Percentiles rank a stretch among this genome's conserved stretches.
Conservation (phyloP, 2,797 vertebrate species). For the Propithecus deckenii region DNA sequence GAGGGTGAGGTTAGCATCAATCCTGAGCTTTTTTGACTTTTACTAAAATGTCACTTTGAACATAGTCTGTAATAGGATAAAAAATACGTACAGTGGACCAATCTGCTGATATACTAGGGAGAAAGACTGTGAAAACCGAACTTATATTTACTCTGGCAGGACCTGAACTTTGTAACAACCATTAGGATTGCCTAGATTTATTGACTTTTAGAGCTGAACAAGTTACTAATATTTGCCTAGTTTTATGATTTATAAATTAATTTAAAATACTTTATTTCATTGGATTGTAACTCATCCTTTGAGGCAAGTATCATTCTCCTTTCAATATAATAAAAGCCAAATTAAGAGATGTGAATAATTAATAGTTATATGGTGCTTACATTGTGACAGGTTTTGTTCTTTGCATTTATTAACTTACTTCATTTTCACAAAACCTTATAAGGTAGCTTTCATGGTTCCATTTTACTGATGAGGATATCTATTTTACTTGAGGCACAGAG, state of each 20-base stretch:
- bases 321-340: not conserved
- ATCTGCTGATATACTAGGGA: not conserved
- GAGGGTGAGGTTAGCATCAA: not conserved
- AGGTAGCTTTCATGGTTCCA: not conserved
- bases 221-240: not conserved
- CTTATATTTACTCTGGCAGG: not conserved
- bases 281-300: not conserved
- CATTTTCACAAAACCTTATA: constrained; percentile 2
- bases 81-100: not conserved
- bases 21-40: not conserved
- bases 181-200: not conserved
- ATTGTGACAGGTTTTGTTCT: not conserved
- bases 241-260: constrained; percentile 38
- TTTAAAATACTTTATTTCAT: not conserved
- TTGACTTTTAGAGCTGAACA: not conserved
- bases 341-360: not conserved
- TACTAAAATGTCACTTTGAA: not conserved
- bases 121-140: not conserved
- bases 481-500: not conserved
- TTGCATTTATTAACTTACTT: constrained; percentile 21
- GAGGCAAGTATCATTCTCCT: not conserved
- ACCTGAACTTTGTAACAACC: not conserved
- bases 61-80: not conserved
- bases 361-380: not conserved
- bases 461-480: constrained; percentile 38